Base-by-base conservation (phyloP, 2,888 invertebrate species). In the Pseudococcus jackbeardsleyi region DNA sequence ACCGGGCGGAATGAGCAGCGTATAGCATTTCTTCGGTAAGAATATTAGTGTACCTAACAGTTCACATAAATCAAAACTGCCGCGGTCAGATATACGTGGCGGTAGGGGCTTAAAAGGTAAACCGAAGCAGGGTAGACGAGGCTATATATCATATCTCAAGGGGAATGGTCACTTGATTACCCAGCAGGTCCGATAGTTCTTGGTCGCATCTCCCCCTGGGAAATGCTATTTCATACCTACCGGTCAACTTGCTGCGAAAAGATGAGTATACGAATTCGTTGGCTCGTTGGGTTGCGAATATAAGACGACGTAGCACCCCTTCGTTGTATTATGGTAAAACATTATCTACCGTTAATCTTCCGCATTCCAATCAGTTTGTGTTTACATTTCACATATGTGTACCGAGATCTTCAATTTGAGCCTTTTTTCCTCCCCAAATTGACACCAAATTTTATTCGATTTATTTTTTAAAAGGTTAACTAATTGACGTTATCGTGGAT, bases 131-230 rank as follows among this genome's bases (percentile, higher is more conserved):
- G 88, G 88, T 88, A 88, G 82, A 79, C 79, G 79, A 59, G 82
- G 88, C 88, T 88, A 79, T 88, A 88, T 79, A 88, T 88, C 88
- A 88, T 88, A 88, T 88, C 88, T 88, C 88, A 88, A 88, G 88
- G 88, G 88, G 88, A 88, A 88, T 88, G 88, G 88, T 88, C 88
- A 88, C 88, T 88, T 88, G 88, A 88, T 88, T 88, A 88, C 88
- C 42, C 82, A 82, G 88, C 88, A 88, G 88, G 88, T 88, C 88
- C 88, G 88, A 88, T 88, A 54, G 39, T 82, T 82, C 79, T 82
- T 82, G 79, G 79, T 46, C 33, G 79, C 46, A 46, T 82, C 79
- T 82, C 79, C 79, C 79, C 79, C 72, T 82, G 79, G 79, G 79
- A 82, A 82, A 82, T 82, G 79, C 79, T 46, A 46, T 72, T 72